Percentiles rank a stretch among this genome's conserved stretches.
These are phyloP conservation scores for Onychorhynchus coronatus DNA, from an alignment of 2,113 vertebrate species.

Conservation along the genomic window DNA sequence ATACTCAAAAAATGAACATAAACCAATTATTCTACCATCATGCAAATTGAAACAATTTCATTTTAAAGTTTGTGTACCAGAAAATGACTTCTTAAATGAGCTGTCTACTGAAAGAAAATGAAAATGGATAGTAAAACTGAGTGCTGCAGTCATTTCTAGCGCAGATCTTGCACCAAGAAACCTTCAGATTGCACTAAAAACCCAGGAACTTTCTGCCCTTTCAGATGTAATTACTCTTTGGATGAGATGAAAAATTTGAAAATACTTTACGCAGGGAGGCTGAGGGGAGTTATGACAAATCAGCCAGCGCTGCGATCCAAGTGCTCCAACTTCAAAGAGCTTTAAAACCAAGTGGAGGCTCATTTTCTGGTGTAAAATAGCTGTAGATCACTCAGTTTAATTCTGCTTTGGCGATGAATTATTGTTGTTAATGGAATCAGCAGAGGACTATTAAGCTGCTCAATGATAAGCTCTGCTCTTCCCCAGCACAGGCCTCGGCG, in stretches of 20 bases:
- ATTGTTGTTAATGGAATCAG: not conserved
- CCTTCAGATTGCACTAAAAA: not conserved
- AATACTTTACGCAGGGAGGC: not conserved
- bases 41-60: constrained; percentile 57
- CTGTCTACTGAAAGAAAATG: constrained; percentile 39
- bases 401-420: not conserved
- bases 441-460: not conserved
- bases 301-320: not conserved
- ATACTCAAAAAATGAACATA: constrained; percentile 16
- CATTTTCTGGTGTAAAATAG: not conserved
- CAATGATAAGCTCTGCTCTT: not conserved
- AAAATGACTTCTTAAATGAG: constrained; percentile 68
- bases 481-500: not conserved
- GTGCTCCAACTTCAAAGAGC: not conserved
- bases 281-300: not conserved
- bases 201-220: not conserved
- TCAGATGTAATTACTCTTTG: not conserved
- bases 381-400: not conserved
- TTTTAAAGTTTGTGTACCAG: constrained; percentile 70
- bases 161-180: not conserved
- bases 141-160: not conserved
- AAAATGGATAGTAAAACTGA: constrained; percentile 21
- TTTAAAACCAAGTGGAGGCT: not conserved
- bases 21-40: constrained; percentile 50
- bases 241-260: not conserved